Conservation (phyloP, 2,888 invertebrate species). For the Eledona agricola region DNA sequence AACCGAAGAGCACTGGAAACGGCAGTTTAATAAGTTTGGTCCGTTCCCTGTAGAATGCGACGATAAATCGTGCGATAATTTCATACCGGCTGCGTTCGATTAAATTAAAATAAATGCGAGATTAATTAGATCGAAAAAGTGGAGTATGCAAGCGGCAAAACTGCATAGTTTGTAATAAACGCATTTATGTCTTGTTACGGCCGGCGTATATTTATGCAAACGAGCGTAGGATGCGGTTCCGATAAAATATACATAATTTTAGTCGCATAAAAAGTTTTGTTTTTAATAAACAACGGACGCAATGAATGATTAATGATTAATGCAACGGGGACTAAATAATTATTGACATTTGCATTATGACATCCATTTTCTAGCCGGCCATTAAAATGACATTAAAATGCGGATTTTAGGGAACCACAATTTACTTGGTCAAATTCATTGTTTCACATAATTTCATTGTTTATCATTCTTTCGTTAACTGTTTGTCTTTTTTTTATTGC, state of each 20-base stretch:
- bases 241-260: constrained; percentile 13
- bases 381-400: too few species aligned
- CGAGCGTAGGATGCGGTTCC: constrained; percentile 29
- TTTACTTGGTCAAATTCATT: too few species aligned
- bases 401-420: too few species aligned
- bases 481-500: too few species aligned
- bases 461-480: too few species aligned
- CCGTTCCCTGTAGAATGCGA: too few species aligned
- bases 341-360: too few species aligned
- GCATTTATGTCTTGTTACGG: constrained; percentile 12
- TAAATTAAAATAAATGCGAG: constrained; percentile 25
- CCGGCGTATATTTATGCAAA: constrained; percentile 46
- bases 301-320: constrained; percentile 2
- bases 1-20: constrained; percentile 34
- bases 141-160: constrained; percentile 2
- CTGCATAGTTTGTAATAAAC: constrained; percentile 10
- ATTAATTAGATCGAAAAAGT: constrained; percentile 32
- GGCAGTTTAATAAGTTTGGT: constrained; percentile 40
- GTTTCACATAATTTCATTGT: too few species aligned
- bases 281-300: constrained; percentile 3
- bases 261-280: constrained; percentile 3
- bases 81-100: constrained; percentile 1
- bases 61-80: constrained; percentile 1
- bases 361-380: too few species aligned
- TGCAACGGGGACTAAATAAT: background rate